These are phyloP conservation scores for Hoplodrina blanda DNA, from an alignment of 2,888 invertebrate genomes.

Conservation along the genomic window DNA sequence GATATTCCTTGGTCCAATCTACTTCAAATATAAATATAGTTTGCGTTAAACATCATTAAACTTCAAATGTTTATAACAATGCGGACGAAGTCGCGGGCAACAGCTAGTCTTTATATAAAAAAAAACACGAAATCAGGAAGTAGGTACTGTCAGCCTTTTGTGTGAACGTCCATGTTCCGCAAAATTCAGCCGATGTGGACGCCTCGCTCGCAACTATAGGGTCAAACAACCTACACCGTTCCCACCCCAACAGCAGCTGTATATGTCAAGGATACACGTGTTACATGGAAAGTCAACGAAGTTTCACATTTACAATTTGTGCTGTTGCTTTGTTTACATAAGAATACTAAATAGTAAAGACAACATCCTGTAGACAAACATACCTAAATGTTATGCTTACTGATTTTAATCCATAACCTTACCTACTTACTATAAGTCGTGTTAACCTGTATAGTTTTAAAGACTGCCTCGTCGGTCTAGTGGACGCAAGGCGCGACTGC, in stretches of 20 bases:
- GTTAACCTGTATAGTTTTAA: neutral
- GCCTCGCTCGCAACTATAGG: conserved; percentile 12
- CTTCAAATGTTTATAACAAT: too few relatives aligned
- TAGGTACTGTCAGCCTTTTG: conserved; percentile 14
- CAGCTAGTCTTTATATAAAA: too few relatives aligned
- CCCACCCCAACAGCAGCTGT: neutral
- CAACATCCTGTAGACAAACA: conserved; percentile 29
- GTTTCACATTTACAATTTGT: conserved; percentile 30
- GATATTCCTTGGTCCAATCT: too few relatives aligned
- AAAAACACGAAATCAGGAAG: too few relatives aligned
- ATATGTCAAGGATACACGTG: conserved; percentile 21
- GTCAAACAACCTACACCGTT: conserved; percentile 9
- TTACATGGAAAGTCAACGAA: conserved; percentile 20
- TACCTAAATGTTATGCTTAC: conserved; percentile 6
- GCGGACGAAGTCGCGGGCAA: too few relatives aligned
- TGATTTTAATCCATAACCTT: neutral
- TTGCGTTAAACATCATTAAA: too few relatives aligned
- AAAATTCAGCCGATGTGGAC: neutral
- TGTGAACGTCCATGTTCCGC: conserved; percentile 8
- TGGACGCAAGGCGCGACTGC: too few relatives aligned
- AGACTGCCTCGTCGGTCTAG: too few relatives aligned
- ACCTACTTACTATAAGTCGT: neutral
- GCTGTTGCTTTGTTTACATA: conserved; percentile 19
- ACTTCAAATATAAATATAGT: too few relatives aligned
- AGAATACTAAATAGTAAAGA: conserved; percentile 35